Conservation (phyloP, 2,113 vertebrate species). For the Numida meleagris region DNA sequence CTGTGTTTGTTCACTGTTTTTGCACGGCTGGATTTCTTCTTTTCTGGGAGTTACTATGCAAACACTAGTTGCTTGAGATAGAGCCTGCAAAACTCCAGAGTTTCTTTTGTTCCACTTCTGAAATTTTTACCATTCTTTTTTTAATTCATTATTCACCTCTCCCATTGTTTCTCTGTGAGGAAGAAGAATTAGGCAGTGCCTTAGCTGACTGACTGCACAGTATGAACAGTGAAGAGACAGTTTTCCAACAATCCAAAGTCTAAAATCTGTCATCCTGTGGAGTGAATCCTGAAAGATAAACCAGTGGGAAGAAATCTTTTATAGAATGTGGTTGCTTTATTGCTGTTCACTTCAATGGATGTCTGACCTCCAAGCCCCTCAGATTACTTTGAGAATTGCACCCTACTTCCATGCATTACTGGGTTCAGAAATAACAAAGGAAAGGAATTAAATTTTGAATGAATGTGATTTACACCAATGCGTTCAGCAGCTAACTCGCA, state of each 20-base stretch:
- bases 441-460: neutral
- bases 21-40: neutral
- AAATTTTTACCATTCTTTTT: neutral
- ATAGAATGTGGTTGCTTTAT: neutral
- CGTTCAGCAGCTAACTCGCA: neutral
- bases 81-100: neutral
- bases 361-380: neutral
- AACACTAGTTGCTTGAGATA: neutral
- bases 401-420: neutral
- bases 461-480: neutral
- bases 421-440: neutral
- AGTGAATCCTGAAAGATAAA: conserved; percentile 31
- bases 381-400: neutral
- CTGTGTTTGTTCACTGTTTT: neutral
- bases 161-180: neutral
- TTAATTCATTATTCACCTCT: conserved; percentile 24
- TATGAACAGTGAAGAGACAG: neutral
- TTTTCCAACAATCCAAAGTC: conserved; percentile 10
- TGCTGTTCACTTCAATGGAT: neutral
- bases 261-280: conserved; percentile 1
- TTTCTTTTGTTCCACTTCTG: neutral
- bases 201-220: neutral
- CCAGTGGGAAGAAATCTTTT: conserved; percentile 8
- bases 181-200: neutral
- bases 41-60: neutral